Conservation (phyloP, 2,797 vertebrate genomes). For the Fistularia tabacaria region DNA sequence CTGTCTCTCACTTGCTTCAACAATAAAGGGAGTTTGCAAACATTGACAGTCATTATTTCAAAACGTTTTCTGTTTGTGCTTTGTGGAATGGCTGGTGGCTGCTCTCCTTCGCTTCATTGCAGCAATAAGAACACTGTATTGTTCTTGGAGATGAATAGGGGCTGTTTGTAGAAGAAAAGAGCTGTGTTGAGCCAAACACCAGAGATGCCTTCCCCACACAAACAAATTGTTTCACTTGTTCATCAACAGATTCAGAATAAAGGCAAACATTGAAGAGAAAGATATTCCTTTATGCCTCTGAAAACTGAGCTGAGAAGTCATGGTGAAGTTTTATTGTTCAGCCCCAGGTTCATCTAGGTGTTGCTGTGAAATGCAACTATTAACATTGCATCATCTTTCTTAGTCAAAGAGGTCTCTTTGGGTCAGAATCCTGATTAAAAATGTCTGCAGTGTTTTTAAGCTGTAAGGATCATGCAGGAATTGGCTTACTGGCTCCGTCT, state of each 20-base stretch:
- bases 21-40: slow-evolving; percentile 35
- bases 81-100: slow-evolving; percentile 21
- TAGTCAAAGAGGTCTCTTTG: slow-evolving; percentile 1
- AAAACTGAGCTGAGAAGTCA: neutral
- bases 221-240: slow-evolving; percentile 61
- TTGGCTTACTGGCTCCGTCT: slow-evolving; percentile 22
- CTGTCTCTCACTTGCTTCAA: slow-evolving; percentile 15
- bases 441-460: slow-evolving; percentile 8
- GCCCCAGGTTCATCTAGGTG: slow-evolving; percentile 7
- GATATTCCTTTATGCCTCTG: neutral
- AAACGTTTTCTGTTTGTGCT: slow-evolving; percentile 40
- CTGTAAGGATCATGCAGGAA: slow-evolving; percentile 11
- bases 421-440: slow-evolving; percentile 15
- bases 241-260: slow-evolving; percentile 31
- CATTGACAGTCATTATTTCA: slow-evolving; percentile 39
- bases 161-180: slow-evolving; percentile 78
- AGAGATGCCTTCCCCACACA: slow-evolving; percentile 74
- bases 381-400: slow-evolving; percentile 24
- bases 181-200: slow-evolving; percentile 72
- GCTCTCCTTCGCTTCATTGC: slow-evolving; percentile 49
- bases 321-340: neutral
- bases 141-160: slow-evolving; percentile 73
- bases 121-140: slow-evolving; percentile 70
- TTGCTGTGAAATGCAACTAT: slow-evolving; percentile 25
- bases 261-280: slow-evolving; percentile 12